Conservation (phyloP, 1,140 invertebrate species). For the Drosophila biarmipes region DNA sequence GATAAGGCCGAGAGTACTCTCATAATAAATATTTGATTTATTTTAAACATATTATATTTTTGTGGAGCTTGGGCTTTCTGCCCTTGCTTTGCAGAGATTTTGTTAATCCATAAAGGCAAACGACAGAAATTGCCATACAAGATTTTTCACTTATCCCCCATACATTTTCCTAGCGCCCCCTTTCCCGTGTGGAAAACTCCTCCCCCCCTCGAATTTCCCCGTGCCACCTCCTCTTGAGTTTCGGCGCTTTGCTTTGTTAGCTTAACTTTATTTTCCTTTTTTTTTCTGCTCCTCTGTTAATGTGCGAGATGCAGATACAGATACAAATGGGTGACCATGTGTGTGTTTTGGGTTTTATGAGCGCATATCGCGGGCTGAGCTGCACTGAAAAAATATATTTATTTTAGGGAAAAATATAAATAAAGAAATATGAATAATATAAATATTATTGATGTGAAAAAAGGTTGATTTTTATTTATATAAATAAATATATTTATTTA, state of each 20-base stretch:
- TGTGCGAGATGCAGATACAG: conserved; percentile 45
- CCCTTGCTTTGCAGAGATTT: not conserved
- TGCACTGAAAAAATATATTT: conserved; percentile 1
- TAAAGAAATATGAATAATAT: too few relatives aligned
- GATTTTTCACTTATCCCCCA: conserved; percentile 44
- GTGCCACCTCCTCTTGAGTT: conserved; percentile 23
- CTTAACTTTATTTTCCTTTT: conserved; percentile 37
- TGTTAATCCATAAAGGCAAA: conserved; percentile 23
- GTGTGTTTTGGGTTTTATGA: conserved; percentile 32
- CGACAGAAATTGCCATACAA: conserved; percentile 26
- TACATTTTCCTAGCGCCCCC: conserved; percentile 17
- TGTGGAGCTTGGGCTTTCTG: not conserved
- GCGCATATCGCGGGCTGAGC: conserved; percentile 13
- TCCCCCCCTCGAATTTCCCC: not conserved
- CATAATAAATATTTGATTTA: not conserved
- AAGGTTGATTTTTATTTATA: too few relatives aligned
- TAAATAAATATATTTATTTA: too few relatives aligned
- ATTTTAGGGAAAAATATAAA: too few relatives aligned
- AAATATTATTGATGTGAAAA: too few relatives aligned
- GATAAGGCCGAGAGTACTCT: not conserved
- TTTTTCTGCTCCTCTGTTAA: conserved; percentile 13
- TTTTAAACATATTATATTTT: not conserved
- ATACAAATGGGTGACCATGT: conserved; percentile 39
- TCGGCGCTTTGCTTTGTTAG: conserved; percentile 37
- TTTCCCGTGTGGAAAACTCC: not conserved